Base-by-base conservation (phyloP, 2,113 vertebrate species). In the Setophaga coronata region DNA sequence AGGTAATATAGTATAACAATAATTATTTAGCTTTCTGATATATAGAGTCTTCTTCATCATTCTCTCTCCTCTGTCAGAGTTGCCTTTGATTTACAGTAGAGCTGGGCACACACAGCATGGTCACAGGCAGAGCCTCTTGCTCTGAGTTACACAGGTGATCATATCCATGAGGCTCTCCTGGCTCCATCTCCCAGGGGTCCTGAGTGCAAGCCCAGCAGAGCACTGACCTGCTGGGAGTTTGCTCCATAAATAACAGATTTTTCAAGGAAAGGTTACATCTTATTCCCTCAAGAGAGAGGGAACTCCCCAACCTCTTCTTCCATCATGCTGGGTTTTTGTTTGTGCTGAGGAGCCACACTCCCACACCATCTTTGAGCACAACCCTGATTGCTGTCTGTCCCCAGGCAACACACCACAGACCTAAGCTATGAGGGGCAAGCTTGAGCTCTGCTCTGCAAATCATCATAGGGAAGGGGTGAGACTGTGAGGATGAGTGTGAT, bases 261-360 rank as follows among this genome's bases (percentile, higher is more conserved):
- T 78, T 34, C 54, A 81, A 43, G 25, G 64, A 42, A 56, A 93
- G 18, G 26, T 10, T 80, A 48, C 0, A 0, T 25, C 65, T 79
- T 13, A 28, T 1, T 1, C 21, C 23, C 17, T 5, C 1, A 1
- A 71, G 24, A 5, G 25, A 73, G 3, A 4, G 12, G 4, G 10
- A 11, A 12, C 10, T 11, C 16, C 40, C 43, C 87, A 87, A 0
- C 2, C 28, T 61, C 54, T 45, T 69, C 34, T 33, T 77, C 36
- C 50, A 77, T 36, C 24, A 25, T 7, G 16, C 19, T 82, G n/a
- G 15, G 3, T 2, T 23, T 31, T 29, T 42, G 20, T 31, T 47
- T 40, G 25, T 25, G 13, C 26, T 33, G 43, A 81, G 80, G 34
- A 69, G 23, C 51, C 43, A 9, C 23, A 67, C 11, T 34, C 53